Evolutionary conservation across 2,888 invertebrate genomes (phyloP), one percentile per base, ranked within the genome.

Genomic region (Agonum fuliginosum): DNA sequence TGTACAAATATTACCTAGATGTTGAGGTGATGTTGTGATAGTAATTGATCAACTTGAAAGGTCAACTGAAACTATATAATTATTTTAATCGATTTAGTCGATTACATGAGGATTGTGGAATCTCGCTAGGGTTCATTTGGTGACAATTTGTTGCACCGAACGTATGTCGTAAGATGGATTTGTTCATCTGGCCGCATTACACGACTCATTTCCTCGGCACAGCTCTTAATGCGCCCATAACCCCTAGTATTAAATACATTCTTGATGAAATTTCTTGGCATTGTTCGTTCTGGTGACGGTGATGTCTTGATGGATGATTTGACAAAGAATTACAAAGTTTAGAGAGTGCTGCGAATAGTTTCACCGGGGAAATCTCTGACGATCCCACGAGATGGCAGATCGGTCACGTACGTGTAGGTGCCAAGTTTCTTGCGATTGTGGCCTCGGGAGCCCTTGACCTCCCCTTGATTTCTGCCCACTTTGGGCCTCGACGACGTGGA

Each of bases 311-410:
- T 86, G 85, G 86, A 87, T 87, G 86, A 86, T 86, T 86, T 85
- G 84, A 84, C 85, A 85, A 86, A 85, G 86, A 86, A 86, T 86
- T 86, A 86, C 86, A 82, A 84, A 86, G 86, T 85, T 86, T 86
- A 86, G 86, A 86, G 86, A 86, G 86, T 87, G 87, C 88, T 87
- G 87, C 87, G 88, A 54, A 88, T 88, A 89, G 88, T 89, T 89
- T 88, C 88, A 88, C 88, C 89, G 88, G 89, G 89, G 89, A 89
- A 89, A 89, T 89, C 89, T 89, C 87, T 82, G 83, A 83, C 84
- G 85, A 85, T 87, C 89, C 88, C 88, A 81, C 81, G 88, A 87
- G 89, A 88, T 87, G 83, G 83, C 83, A 87, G 88, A 88, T 89
- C 89, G 89, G 89, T 89, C 89, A 89, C 89, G 89, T 89, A 67